Base-by-base conservation (phyloP, 2,797 vertebrate species). In the Pangasius macronema region DNA sequence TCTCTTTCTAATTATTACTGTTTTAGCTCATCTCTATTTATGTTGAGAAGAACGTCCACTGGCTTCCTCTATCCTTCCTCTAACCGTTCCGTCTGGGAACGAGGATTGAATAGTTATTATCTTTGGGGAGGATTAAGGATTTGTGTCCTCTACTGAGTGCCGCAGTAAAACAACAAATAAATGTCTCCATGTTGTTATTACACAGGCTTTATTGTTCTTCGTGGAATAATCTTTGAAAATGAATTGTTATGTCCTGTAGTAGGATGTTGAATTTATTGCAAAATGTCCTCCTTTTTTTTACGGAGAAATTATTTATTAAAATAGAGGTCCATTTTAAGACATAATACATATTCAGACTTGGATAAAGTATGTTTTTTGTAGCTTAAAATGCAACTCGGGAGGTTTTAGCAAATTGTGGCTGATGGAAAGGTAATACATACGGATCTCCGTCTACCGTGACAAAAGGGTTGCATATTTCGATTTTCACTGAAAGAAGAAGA, bases 41-140 rank as follows among this genome's bases (percentile, higher is more conserved):
- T 90, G 91, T 90, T 92, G 88, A 93, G 92, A 91, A 89, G 85
- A 95, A 92, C 89, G 89, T 92, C 92, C 86, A 88, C 90, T 83
- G 92, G 90, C 91, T 91, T 86, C 89, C 92, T 87, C 84, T 67
- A 89, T 90, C 89, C 92, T 91, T 93, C 92, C 92, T 91, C 90
- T 94, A 94, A 94, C 87, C 59, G 89, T 91, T 94, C 92, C 93
- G 94, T 95, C 93, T 95, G 94, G 94, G 93, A 95, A 94, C 91
- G 93, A 90, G 94, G 95, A 96, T 95, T 95, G 95, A 93, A 94
- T 93, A 93, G 94, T 96, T 95, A 94, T 95, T 95, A 94, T 96
- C 94, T 95, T 93, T 93, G 91, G 92, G 93, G 89, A 93, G 95
- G 95, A 96, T 96, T 96, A 96, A 88, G 94, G 94, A 94, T 95